phyloP scores from a whole-genome alignment of 2,888 invertebrate species.

The Nemoura dubitans region DNA sequence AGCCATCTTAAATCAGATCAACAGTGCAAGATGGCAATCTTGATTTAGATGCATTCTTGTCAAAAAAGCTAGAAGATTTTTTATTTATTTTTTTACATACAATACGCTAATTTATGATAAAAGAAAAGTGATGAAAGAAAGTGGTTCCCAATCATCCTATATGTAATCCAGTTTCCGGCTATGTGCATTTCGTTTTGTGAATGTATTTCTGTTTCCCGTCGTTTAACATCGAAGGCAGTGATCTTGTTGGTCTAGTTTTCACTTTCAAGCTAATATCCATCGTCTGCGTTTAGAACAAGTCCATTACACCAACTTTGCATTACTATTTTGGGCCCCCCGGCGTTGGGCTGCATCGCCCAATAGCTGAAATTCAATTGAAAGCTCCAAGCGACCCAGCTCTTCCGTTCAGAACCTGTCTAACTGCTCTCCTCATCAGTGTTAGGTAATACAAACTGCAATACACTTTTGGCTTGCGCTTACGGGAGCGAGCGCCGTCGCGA shows the following conservation, averaged over 20 bases:
- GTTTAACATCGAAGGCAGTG: neutral
- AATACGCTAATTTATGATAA: slow-evolving; percentile 16
- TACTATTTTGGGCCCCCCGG: neutral
- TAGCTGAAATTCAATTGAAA: slow-evolving; percentile 20
- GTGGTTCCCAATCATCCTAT: slow-evolving; percentile 33
- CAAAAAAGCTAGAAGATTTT: neutral
- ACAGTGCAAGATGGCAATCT: neutral
- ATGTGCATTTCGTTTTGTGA: slow-evolving; percentile 34
- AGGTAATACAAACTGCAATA: neutral
- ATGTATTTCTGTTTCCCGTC: slow-evolving; percentile 36
- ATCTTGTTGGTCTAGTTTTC: slow-evolving; percentile 31
- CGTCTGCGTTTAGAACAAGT: slow-evolving; percentile 17
- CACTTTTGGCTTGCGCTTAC: neutral
- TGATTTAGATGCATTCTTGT: neutral
- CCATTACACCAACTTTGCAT: slow-evolving; percentile 27
- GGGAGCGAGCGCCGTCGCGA: neutral
- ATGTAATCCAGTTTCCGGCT: slow-evolving; percentile 31
- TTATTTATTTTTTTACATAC: neutral
- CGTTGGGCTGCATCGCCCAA: slow-evolving; percentile 9
- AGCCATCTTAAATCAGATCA: neutral
- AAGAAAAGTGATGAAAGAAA: slow-evolving; percentile 35
- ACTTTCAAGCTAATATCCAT: slow-evolving; percentile 22
- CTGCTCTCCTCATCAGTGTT: slow-evolving; percentile 15
- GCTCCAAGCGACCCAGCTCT: slow-evolving; percentile 13
- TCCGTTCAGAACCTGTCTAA: slow-evolving; percentile 13